phyloP scores from a whole-genome alignment of 1,140 invertebrate genomes.

The Monochamus saltuarius region DNA sequence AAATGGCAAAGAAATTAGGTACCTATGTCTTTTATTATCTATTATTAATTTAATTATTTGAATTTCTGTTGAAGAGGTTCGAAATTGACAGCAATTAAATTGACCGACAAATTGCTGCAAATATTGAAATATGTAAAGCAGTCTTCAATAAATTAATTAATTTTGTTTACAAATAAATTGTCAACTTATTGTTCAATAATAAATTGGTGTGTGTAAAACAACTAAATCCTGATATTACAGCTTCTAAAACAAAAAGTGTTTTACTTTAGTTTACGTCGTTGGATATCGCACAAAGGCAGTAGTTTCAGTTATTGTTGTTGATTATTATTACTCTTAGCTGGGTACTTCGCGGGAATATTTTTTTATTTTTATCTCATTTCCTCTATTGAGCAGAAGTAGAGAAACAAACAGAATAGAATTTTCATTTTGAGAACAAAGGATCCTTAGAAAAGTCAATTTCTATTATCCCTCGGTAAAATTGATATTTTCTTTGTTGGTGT shows the following conservation, averaged over 20 bases:
- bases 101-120: too few species aligned
- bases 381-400: slow-evolving; percentile 17
- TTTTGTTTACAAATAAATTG: too few species aligned
- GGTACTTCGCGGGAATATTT: slow-evolving; percentile 22
- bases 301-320: slow-evolving; percentile 30
- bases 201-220: too few species aligned
- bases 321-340: slow-evolving; percentile 25
- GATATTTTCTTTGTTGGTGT: slow-evolving; percentile 19
- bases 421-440: slow-evolving; percentile 22
- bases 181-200: too few species aligned
- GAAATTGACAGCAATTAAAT: too few species aligned
- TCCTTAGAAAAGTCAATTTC: slow-evolving; percentile 19
- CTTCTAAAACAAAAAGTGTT: slow-evolving; percentile 27
- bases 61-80: too few species aligned
- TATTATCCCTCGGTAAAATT: slow-evolving; percentile 12
- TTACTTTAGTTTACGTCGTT: slow-evolving; percentile 32
- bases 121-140: too few species aligned
- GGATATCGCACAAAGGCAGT: slow-evolving; percentile 30
- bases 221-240: too few species aligned
- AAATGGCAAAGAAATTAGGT: too few species aligned
- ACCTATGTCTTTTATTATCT: too few species aligned
- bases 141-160: too few species aligned
- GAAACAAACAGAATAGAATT: slow-evolving; percentile 19
- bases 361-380: slow-evolving; percentile 18
- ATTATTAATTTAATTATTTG: too few species aligned